A percentile compares a stretch with the other conserved stretches of the same genome.
phyloP scores from a whole-genome alignment of 2,113 vertebrate species.

The Columbina picui region DNA sequence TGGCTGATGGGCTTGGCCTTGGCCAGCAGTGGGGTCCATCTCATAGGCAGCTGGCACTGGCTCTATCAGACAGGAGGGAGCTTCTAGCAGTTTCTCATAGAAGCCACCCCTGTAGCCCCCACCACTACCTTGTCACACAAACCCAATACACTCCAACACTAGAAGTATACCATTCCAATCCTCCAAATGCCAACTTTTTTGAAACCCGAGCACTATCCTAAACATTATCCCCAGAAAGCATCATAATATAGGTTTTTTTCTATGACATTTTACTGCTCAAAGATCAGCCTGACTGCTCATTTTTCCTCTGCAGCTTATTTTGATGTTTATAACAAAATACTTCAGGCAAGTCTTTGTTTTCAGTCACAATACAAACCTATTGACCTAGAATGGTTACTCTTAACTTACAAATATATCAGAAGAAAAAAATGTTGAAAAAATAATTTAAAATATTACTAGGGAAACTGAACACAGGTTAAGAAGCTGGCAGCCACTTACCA shows the following conservation, averaged over 20 bases:
- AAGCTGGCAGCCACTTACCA: neutral
- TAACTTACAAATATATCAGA: neutral
- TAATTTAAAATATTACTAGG: neutral
- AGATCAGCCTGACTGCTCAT: neutral
- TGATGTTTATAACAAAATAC: neutral
- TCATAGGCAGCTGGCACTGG: fast-evolving
- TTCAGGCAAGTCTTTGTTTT: neutral
- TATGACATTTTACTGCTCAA: neutral
- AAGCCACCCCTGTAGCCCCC: neutral
- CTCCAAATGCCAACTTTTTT: neutral
- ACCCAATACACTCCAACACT: neutral
- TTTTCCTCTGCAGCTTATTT: neutral
- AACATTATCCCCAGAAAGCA: neutral
- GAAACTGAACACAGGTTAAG: neutral
- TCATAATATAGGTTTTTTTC: neutral
- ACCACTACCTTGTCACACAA: neutral
- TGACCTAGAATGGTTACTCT: neutral
- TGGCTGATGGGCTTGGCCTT: fast-evolving
- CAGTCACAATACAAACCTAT: neutral
- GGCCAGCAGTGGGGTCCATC: fast-evolving
- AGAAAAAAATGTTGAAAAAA: neutral
- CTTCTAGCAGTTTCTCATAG: neutral
- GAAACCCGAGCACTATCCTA: neutral
- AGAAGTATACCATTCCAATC: neutral
- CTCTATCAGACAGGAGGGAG: fast-evolving